phyloP scores from a whole-genome alignment of 2,797 vertebrate genomes.

The Sebastes paucispinis region DNA sequence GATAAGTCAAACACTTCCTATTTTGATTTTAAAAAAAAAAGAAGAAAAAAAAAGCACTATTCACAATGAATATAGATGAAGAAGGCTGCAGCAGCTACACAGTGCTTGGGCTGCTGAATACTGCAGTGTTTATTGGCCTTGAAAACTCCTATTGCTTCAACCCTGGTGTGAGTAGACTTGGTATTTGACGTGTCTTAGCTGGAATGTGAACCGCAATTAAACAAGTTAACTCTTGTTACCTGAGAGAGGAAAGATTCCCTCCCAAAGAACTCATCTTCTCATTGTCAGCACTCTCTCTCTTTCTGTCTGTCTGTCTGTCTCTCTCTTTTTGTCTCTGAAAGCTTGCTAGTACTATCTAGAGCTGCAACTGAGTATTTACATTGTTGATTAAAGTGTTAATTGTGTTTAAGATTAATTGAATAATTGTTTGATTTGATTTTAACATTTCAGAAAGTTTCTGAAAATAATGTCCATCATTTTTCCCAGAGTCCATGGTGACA shows the following conservation, averaged over 20 bases:
- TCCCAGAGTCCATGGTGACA: not conserved
- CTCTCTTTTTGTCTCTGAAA: not conserved
- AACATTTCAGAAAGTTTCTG: not conserved
- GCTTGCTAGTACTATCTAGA: not conserved
- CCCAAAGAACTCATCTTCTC: constrained; percentile 12
- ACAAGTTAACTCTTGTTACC: constrained; percentile 84
- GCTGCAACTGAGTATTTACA: not conserved
- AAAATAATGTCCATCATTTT: not conserved
- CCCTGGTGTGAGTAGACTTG: constrained; percentile 49
- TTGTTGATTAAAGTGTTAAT: not conserved
- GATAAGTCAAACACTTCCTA: not conserved
- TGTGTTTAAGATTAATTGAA: too few relatives aligned
- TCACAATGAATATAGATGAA: not conserved
- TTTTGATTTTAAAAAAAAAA: not conserved
- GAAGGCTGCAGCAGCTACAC: not conserved
- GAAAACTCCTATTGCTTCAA: not conserved
- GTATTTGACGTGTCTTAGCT: constrained; percentile 70
- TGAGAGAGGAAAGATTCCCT: constrained; percentile 53
- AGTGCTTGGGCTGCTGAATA: not conserved
- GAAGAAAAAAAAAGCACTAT: not conserved
- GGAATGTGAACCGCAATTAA: constrained; percentile 79
- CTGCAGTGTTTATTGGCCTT: not conserved
- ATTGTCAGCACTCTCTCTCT: not conserved
- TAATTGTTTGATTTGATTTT: not conserved
- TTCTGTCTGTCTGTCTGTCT: not conserved